phyloP scores from a whole-genome alignment of 2,113 vertebrate species.

The Hemicordylus capensis region DNA sequence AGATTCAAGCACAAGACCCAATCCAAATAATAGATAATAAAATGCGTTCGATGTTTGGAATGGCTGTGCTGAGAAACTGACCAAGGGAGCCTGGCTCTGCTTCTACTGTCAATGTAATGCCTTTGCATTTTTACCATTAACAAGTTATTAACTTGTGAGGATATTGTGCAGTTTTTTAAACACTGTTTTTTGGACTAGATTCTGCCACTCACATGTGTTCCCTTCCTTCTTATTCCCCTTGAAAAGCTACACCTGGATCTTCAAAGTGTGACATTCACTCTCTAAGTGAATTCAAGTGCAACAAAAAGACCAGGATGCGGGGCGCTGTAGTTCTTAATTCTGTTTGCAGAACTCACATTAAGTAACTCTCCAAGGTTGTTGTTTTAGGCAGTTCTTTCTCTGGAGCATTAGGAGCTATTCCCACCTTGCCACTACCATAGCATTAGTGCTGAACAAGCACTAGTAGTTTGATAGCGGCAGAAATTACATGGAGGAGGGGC shows the following conservation, averaged over 20 bases:
- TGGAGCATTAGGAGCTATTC: neutral
- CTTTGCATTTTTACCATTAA: constrained; percentile 53
- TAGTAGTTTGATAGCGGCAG: neutral
- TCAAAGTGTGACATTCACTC: constrained; percentile 48
- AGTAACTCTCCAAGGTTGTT: neutral
- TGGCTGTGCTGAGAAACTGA: constrained; percentile 44
- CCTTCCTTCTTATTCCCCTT: constrained; percentile 34
- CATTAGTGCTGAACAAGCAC: too few species aligned
- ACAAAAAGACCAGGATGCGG: constrained; percentile 38
- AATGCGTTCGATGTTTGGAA: constrained; percentile 54
- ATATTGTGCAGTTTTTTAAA: constrained; percentile 31
- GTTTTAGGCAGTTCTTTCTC: neutral
- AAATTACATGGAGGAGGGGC: too few species aligned
- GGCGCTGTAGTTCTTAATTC: neutral
- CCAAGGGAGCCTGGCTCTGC: constrained; percentile 53
- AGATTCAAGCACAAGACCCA: neutral
- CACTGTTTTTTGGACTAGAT: constrained; percentile 22
- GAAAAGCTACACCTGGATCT: constrained; percentile 52
- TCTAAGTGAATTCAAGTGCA: constrained; percentile 26
- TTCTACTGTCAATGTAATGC: constrained; percentile 58
- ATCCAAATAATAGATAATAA: constrained; percentile 32
- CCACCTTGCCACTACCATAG: too few species aligned
- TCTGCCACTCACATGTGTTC: neutral
- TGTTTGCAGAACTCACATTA: neutral
- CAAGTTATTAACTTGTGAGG: constrained; percentile 32